Base-by-base conservation (phyloP, 2,888 invertebrate species). In the Lissonota sp. region DNA sequence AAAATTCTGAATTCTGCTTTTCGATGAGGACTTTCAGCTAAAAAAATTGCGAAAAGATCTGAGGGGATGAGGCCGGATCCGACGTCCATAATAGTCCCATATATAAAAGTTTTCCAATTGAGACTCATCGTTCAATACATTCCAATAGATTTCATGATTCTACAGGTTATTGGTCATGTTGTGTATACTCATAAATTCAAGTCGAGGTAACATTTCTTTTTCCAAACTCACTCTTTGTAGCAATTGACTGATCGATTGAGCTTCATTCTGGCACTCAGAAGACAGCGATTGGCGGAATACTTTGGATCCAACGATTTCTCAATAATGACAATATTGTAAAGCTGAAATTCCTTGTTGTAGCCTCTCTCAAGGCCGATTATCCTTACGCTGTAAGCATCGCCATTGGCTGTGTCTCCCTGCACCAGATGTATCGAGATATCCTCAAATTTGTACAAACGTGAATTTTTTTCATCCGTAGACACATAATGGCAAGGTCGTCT, bases 291-390 rank as follows among this genome's bases (percentile, higher is more conserved):
- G 8, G 58, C 69, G 10, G 64, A 69, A 58, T 87, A 88, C 58
- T 85, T 86, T 5, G 64, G 75, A 53, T 86, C 82, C 62, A 88
- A 44, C 0, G 88, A 87, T 67, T 85, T 86, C 37, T 88, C 86
- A 2, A 88, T 42, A 6, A 88, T 79, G 5, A 87, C 70, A 7
- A 89, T 87, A 42, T 83, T 84, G 80, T 88, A 89, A n/a, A 84
- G 63, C 14, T 86, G 85, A 79, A 84, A 88, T 39, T 88, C 86
- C 37, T 85, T 86, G 74, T 89, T 89, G 62, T 87, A 87, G 39
- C 87, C 87, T 40, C 85, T 86, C 80, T 87, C 88, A n/a, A 84
- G 79, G 39, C 80, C 87, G 40, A 86, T 51, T 49, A 88, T 84
- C 8, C 82, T 84, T 4, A 85, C 79, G 58, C 64, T 76, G 67